These are phyloP conservation scores for Heliconius melpomene DNA, from an alignment of 1,140 invertebrate species.

Conservation along the genomic window DNA sequence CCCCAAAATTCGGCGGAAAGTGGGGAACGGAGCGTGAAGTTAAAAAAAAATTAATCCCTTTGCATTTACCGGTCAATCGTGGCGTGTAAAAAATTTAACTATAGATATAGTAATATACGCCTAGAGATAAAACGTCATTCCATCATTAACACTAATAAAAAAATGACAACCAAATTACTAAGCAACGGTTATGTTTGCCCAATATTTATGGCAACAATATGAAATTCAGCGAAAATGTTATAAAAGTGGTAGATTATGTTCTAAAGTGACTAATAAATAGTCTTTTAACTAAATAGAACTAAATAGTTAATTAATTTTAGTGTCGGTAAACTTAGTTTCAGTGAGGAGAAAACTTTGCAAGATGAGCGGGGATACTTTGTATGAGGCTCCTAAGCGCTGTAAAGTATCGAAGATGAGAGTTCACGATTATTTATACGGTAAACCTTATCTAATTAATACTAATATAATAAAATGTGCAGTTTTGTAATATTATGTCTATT, in stretches of 20 bases:
- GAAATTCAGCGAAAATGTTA: background rate
- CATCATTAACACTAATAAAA: no score
- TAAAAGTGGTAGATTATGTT: background rate
- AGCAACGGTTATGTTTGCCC: background rate
- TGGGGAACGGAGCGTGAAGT: no score
- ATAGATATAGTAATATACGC: no score
- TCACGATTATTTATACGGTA: constrained; percentile 73
- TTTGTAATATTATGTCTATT: no score
- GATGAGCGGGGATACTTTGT: constrained; percentile 60
- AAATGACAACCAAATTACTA: background rate
- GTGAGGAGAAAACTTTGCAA: background rate
- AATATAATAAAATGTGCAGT: no score
- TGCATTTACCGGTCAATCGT: no score
- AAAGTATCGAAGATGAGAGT: constrained; percentile 53
- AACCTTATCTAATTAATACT: constrained; percentile 23
- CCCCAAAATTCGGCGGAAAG: no score
- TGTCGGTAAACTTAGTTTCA: background rate
- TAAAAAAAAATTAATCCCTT: no score
- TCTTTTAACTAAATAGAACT: background rate
- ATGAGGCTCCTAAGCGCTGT: constrained; percentile 47
- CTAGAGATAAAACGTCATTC: no score
- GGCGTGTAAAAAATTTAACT: no score
- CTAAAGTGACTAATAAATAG: background rate
- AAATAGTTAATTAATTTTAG: background rate
- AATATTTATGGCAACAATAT: background rate